Evolutionary conservation across 2,888 invertebrate genomes (phyloP).

Genomic region (Ceraclea dissimilis): DNA sequence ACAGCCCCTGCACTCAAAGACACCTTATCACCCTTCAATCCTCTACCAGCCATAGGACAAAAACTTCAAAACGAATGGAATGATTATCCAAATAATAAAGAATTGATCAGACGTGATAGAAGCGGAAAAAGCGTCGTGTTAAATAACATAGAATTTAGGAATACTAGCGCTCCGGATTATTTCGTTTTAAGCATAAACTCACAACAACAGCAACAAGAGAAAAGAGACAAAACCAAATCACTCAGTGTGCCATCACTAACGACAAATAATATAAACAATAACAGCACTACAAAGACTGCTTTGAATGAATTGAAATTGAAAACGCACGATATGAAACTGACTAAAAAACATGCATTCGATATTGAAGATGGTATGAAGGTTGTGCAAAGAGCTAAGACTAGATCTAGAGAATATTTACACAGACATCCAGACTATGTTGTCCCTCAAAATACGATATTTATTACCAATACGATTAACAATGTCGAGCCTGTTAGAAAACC

Average conservation of each 20-base stretch:
- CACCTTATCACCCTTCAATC: conserved; percentile 41
- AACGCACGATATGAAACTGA: conserved; percentile 12
- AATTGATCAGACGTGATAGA: conserved; percentile 39
- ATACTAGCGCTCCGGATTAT: conserved; percentile 17
- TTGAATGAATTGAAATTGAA: conserved; percentile 17
- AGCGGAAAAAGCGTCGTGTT: conserved; percentile 6
- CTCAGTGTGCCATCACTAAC: not conserved
- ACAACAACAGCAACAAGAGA: no score
- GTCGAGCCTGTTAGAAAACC: not conserved
- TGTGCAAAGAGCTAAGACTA: not conserved
- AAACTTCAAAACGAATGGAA: conserved; percentile 7
- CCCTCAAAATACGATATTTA: not conserved
- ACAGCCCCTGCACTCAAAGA: conserved; percentile 38
- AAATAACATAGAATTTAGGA: conserved; percentile 14
- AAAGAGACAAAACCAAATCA: not conserved
- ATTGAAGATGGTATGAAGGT: not conserved
- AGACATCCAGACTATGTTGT: not conserved
- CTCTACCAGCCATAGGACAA: conserved; percentile 44
- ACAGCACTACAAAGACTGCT: not conserved
- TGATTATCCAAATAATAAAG: conserved; percentile 26
- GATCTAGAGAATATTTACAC: not conserved
- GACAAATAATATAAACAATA: not conserved
- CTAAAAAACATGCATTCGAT: not conserved
- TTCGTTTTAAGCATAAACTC: conserved; percentile 14
- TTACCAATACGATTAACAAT: not conserved